phyloP scores from a whole-genome alignment of 2,797 vertebrate genomes.

The Aotus griseimembra region DNA sequence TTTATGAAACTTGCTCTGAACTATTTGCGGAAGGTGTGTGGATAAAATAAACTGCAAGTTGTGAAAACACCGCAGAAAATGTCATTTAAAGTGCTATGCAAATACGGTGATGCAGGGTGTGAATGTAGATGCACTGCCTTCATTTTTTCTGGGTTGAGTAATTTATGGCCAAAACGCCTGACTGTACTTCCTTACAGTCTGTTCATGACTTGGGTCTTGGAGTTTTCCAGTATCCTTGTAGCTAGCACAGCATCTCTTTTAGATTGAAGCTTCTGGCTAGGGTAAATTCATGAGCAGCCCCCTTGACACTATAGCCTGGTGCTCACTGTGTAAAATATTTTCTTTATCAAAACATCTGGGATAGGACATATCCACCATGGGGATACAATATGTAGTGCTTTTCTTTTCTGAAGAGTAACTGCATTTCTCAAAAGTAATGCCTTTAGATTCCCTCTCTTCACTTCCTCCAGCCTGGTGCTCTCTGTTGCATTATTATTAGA shows the following conservation, averaged over 20 bases:
- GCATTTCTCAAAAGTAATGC: slow-evolving; percentile 30
- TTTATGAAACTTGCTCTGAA: slow-evolving; percentile 1
- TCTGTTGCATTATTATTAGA: slow-evolving; percentile 41
- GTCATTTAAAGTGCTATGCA: slow-evolving; percentile 15
- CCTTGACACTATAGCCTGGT: slow-evolving; percentile 30
- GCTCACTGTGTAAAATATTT: slow-evolving; percentile 44
- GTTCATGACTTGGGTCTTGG: slow-evolving; percentile 17
- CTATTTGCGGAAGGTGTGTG: slow-evolving; percentile 26
- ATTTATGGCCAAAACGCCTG: slow-evolving; percentile 36
- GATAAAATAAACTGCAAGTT: slow-evolving; percentile 59
- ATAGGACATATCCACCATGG: neutral
- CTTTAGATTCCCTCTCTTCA: neutral
- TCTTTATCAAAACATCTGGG: slow-evolving; percentile 49
- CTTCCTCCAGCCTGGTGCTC: neutral
- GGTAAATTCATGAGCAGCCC: slow-evolving; percentile 55
- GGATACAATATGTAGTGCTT: neutral
- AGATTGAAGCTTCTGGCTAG: neutral
- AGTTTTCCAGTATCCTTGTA: neutral
- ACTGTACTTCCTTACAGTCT: neutral
- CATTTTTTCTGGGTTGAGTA: slow-evolving; percentile 50
- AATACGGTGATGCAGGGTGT: neutral
- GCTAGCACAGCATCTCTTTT: slow-evolving; percentile 3
- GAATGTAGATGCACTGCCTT: neutral
- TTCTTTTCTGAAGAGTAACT: slow-evolving; percentile 43
- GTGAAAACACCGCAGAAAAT: slow-evolving; percentile 17